Base-by-base conservation (phyloP, 2,888 invertebrate species). In the Siphlonurus alternatus region DNA sequence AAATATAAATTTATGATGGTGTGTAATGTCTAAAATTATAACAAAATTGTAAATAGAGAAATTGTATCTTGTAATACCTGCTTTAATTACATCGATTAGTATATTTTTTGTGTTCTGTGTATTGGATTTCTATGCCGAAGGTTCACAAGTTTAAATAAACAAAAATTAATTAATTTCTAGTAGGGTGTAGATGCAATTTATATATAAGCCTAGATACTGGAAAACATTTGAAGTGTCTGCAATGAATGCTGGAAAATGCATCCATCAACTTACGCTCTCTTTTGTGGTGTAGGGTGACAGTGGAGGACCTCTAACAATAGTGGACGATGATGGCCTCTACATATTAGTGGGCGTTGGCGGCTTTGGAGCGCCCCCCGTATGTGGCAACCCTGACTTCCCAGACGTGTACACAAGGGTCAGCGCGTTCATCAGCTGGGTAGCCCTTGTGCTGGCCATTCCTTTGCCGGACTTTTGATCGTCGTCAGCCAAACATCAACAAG, bases 251-350 rank as follows among this genome's bases (percentile, higher is more conserved):
- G n/a, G n/a, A n/a, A n/a, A n/a, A n/a, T n/a, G n/a, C n/a, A n/a
- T n/a, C n/a, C n/a, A n/a, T n/a, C n/a, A n/a, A n/a, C n/a, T n/a
- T n/a, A n/a, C n/a, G n/a, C n/a, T n/a, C n/a, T n/a, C n/a, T n/a
- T n/a, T n/a, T n/a, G n/a, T n/a, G n/a, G n/a, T 23, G 15, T 60
- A 67, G 67, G 66, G 67, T 15, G 67, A 67, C 64, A 66, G 66
- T 38, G 67, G 67, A 53, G 65, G 67, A 3, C 67, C 67, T n/a
- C 59, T 67, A 60, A 60, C 65, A 61, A 61, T 66, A 24, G n/a
- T 38, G 53, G 65, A 65, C 10, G 63, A 63, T 1, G 51, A 63
- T 10, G 65, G 65, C n/a, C 59, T 67, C 7, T 66, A 65, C 59
- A 53, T 25, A 10, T 23, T 66, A 2, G 63, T 64, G 1, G 67